Percentiles rank a stretch among this genome's conserved stretches.
Conservation (phyloP, 2,797 vertebrate genomes). For the Notolepis coatsorum region DNA sequence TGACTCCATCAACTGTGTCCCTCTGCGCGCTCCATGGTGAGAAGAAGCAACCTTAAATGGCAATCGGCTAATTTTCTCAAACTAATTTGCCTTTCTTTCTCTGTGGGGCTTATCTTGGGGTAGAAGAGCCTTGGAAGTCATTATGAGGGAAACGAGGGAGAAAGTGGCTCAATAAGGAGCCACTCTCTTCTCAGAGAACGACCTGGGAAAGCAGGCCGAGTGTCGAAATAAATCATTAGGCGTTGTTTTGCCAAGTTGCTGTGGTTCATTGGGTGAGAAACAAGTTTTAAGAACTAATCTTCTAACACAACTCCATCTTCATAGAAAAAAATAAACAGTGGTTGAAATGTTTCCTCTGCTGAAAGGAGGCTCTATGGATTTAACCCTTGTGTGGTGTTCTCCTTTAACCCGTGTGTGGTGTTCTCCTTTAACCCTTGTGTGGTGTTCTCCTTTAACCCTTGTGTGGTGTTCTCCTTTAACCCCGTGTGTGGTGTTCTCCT, state of each 20-base stretch:
- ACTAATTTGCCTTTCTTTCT: conserved; percentile 33
- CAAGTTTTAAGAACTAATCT: too few relatives aligned
- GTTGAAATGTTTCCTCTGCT: too few relatives aligned
- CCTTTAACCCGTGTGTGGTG: too few relatives aligned
- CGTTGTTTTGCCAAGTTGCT: background rate
- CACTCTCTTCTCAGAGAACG: conserved; percentile 24
- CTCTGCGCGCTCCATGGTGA: conserved; percentile 10
- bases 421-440: too few relatives aligned
- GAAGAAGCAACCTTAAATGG: conserved; percentile 8
- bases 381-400: too few relatives aligned
- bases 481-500: too few relatives aligned
- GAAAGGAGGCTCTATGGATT: too few relatives aligned
- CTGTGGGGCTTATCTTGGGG: conserved; percentile 16
- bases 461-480: too few relatives aligned
- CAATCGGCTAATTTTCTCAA: conserved; percentile 26
- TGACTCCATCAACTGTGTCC: conserved; percentile 1
- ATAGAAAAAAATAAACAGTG: too few relatives aligned
- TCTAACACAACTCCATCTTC: too few relatives aligned
- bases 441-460: too few relatives aligned
- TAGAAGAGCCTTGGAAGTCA: conserved; percentile 12
- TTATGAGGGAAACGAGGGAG: conserved; percentile 27
- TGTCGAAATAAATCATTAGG: background rate
- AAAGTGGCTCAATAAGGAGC: conserved; percentile 26
- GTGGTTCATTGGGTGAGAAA: background rate
- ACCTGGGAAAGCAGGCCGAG: background rate